Evolutionary conservation across 2,888 invertebrate genomes (phyloP).

Genomic region (Eristalis arbustorum): DNA sequence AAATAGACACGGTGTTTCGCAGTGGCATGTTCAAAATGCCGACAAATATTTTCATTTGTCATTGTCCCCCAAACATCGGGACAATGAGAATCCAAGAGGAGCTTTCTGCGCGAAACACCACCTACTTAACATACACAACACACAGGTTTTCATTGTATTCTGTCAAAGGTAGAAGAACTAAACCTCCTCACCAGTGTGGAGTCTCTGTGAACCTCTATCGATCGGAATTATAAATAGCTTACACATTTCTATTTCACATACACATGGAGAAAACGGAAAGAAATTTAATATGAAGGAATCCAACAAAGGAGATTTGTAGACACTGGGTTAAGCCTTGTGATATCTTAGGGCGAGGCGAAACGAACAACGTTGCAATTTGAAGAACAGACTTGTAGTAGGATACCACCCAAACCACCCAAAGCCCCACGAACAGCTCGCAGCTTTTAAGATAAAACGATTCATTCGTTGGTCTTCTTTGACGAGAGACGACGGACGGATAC

Average conservation of each 20-base stretch:
- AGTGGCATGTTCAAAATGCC: not conserved
- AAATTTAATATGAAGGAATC: slow-evolving; percentile 15
- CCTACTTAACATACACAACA: not conserved
- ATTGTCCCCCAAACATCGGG: not conserved
- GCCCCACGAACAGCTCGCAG: not conserved
- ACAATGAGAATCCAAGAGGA: not conserved
- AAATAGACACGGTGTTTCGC: not conserved
- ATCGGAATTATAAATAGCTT: slow-evolving; percentile 36
- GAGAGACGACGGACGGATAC: not conserved
- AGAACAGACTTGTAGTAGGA: not conserved
- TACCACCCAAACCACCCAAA: not conserved
- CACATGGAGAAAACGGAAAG: slow-evolving; percentile 1
- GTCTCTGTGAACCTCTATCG: slow-evolving; percentile 17
- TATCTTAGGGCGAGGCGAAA: not conserved
- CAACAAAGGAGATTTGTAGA: not conserved
- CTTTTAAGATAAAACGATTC: no score
- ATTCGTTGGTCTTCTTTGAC: not conserved
- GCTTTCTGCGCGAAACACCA: not conserved
- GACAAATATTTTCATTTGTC: slow-evolving; percentile 30
- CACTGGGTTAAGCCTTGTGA: not conserved
- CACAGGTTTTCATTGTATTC: not conserved
- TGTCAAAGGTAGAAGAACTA: not conserved
- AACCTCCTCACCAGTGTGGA: not conserved
- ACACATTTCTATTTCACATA: slow-evolving; percentile 1
- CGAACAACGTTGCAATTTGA: not conserved